A percentile compares a stretch with the other conserved stretches of the same genome.
Conservation (phyloP, 2,888 invertebrate species). For the Zhuqinia jingwanae region DNA sequence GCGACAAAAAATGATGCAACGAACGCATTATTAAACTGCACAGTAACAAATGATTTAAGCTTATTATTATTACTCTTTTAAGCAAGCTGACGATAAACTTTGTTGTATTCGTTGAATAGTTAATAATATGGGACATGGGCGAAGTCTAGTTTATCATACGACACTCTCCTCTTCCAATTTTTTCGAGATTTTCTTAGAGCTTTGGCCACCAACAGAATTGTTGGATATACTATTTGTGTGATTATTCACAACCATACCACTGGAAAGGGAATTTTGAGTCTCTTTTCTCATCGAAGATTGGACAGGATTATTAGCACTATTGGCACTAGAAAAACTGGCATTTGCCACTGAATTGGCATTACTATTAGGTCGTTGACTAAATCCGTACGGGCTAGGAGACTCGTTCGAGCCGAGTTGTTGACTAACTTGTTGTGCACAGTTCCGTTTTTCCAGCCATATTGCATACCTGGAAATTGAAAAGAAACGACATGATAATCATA, state of each 20-base stretch:
- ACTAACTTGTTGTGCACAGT: conserved; percentile 79
- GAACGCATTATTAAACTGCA: background rate
- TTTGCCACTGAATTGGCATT: conserved; percentile 72
- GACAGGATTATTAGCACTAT: conserved; percentile 76
- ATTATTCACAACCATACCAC: conserved; percentile 77
- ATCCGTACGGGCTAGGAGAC: conserved; percentile 78
- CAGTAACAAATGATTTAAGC: background rate
- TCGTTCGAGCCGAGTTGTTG: conserved; percentile 78
- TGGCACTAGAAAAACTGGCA: conserved; percentile 79
- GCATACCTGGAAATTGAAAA: conserved; percentile 66
- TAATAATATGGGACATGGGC: conserved; percentile 1
- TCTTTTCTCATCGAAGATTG: conserved; percentile 73
- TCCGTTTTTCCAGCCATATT: conserved; percentile 79
- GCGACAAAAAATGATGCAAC: background rate
- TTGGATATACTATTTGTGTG: conserved; percentile 68
- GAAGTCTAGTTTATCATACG: conserved; percentile 75
- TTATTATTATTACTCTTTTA: background rate
- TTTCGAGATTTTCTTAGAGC: conserved; percentile 78
- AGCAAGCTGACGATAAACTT: conserved; percentile 1
- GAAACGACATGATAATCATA: conserved; percentile 17
- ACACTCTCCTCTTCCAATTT: conserved; percentile 79
- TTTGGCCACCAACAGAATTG: conserved; percentile 71
- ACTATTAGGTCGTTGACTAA: conserved; percentile 73
- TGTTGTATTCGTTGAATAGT: background rate
- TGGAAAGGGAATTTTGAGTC: conserved; percentile 53